Conservation (phyloP, 2,797 vertebrate genomes). For the Pelodytes ibericus region DNA sequence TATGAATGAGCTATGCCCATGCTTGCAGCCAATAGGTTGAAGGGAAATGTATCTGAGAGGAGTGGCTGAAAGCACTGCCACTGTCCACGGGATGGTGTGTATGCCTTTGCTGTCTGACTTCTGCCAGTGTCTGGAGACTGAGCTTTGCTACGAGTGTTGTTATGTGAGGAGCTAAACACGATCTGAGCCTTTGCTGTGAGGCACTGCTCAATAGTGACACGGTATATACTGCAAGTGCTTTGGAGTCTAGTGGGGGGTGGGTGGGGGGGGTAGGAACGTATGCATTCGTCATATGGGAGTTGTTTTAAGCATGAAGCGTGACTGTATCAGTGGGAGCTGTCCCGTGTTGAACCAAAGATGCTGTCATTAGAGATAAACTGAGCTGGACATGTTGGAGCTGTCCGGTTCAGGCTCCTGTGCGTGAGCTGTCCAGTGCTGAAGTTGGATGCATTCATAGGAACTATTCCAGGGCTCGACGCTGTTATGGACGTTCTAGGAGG, state of each 20-base stretch:
- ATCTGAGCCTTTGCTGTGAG: background rate
- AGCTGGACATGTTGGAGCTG: background rate
- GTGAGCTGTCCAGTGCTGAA: conserved; percentile 42
- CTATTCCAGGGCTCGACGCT: too few relatives aligned
- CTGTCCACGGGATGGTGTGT: conserved; percentile 19
- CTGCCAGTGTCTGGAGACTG: conserved; percentile 20
- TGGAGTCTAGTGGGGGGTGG: too few relatives aligned
- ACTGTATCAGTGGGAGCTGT: background rate
- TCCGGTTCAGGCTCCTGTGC: background rate
- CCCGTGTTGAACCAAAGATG: background rate
- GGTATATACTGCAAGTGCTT: background rate
- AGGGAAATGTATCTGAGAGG: background rate
- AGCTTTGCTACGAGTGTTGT: conserved; percentile 3
- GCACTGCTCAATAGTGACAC: background rate
- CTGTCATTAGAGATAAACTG: too few relatives aligned
- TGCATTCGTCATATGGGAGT: too few relatives aligned
- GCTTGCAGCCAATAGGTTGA: conserved; percentile 39
- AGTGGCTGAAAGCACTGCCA: conserved; percentile 20
- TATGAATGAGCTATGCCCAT: conserved; percentile 49
- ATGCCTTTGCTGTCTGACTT: conserved; percentile 38
- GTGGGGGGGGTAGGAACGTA: too few relatives aligned
- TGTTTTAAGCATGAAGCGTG: background rate
- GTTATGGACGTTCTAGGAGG: too few relatives aligned
- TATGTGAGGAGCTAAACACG: background rate
- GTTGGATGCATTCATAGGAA: background rate